phyloP scores from a whole-genome alignment of 2,113 vertebrate species.

The Carassius gibelio region DNA sequence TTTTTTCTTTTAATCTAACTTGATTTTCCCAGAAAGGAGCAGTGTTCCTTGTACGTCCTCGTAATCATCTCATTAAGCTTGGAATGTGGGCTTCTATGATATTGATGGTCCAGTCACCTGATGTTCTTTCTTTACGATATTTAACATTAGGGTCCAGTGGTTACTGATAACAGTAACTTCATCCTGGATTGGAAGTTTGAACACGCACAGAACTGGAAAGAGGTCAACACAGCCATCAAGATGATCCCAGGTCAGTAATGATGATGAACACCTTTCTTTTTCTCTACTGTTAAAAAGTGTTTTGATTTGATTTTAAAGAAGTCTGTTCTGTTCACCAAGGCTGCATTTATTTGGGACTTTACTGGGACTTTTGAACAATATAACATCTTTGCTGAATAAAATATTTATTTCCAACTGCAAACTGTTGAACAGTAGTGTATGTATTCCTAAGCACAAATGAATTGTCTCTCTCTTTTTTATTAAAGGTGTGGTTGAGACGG shows the following conservation, averaged over 20 bases:
- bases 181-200: constrained; percentile 99
- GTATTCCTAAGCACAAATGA: not conserved
- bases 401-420: not conserved
- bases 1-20: too few relatives aligned
- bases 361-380: not conserved
- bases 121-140: not conserved
- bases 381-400: not conserved
- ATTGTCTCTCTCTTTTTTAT: constrained; percentile 24
- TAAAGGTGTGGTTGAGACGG: constrained; percentile 94
- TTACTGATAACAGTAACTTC: constrained; percentile 98
- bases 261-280: not conserved
- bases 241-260: constrained; percentile 91
- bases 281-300: not conserved
- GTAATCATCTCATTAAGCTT: too few relatives aligned
- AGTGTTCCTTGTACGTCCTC: too few relatives aligned
- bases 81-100: too few relatives aligned
- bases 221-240: constrained; percentile 89
- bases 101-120: not conserved
- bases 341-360: not conserved
- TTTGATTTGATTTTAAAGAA: not conserved
- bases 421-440: not conserved
- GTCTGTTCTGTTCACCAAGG: not conserved
- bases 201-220: constrained; percentile 83
- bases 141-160: constrained; percentile 86
- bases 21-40: too few relatives aligned